These are phyloP conservation scores for Dromas ardeola DNA, from an alignment of 2,113 vertebrate species.

Conservation along the genomic window DNA sequence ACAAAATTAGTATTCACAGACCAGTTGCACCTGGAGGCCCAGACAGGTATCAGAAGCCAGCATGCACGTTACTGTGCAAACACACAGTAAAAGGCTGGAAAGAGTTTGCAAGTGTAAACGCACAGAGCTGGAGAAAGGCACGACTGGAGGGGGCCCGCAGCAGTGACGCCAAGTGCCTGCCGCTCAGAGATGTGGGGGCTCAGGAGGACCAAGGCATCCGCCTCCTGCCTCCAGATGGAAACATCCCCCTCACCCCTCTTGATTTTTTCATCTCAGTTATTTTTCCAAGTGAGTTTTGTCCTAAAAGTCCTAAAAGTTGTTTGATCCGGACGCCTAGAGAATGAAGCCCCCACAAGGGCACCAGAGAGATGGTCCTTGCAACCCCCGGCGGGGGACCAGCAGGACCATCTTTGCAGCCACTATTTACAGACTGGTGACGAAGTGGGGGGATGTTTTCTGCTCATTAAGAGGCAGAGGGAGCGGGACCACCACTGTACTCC, in stretches of 20 bases:
- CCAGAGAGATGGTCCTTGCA: not conserved
- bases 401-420: not conserved
- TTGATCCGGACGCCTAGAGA: not conserved
- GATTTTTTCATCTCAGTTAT: not conserved
- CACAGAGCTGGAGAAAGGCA: not conserved
- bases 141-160: not conserved
- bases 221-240: not conserved
- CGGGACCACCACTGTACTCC: not conserved
- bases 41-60: not conserved
- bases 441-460: not conserved
- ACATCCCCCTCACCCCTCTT: not conserved
- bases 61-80: not conserved
- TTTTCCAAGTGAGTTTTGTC: not conserved
- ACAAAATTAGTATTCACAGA: not conserved
- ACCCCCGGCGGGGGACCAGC: rapidly evolving
- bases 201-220: rapidly evolving
- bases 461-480: constrained; percentile 1
- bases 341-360: rapidly evolving
- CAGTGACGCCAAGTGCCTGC: not conserved
- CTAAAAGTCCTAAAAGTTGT: not conserved
- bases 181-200: not conserved
- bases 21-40: not conserved
- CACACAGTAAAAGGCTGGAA: not conserved
- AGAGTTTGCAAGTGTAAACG: not conserved
- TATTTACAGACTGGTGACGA: not conserved